Conservation (phyloP, 2,113 vertebrate genomes). For the Australoheros scitulus region DNA sequence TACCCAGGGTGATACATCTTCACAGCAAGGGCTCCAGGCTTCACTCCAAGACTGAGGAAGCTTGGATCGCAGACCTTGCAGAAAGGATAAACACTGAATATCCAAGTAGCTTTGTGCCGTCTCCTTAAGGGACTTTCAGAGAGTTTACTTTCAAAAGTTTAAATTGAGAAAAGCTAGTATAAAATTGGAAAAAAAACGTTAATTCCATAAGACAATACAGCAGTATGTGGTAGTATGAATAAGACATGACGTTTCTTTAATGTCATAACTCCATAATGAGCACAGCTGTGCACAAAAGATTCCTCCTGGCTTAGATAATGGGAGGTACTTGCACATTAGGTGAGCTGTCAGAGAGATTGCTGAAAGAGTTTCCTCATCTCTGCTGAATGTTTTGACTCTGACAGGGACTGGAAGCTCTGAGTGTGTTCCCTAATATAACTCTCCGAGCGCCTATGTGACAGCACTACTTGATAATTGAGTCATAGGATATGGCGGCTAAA, state of each 20-base stretch:
- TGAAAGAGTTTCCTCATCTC: conserved; percentile 61
- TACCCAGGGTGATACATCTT: conserved; percentile 53
- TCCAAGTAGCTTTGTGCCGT: conserved; percentile 1
- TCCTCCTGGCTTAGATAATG: conserved; percentile 57
- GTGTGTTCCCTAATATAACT: conserved; percentile 65
- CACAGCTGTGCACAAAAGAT: conserved; percentile 64
- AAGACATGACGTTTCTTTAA: conserved; percentile 18
- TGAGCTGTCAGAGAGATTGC: conserved; percentile 44
- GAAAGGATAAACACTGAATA: conserved; percentile 50
- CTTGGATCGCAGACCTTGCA: conserved; percentile 26
- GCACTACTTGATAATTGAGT: conserved; percentile 78
- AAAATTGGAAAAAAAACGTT: background rate
- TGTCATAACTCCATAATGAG: conserved; percentile 49
- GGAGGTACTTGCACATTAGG: conserved; percentile 35
- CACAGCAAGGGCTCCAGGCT: conserved; percentile 49
- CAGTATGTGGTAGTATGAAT: conserved; percentile 25
- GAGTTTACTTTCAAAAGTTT: conserved; percentile 33
- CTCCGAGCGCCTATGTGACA: conserved; percentile 58
- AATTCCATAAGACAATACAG: background rate
- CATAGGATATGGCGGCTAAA: conserved; percentile 74
- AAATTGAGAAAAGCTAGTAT: background rate
- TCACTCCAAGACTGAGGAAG: conserved; percentile 33
- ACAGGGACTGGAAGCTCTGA: conserved; percentile 62
- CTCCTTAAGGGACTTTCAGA: conserved; percentile 3
- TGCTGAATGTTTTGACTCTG: conserved; percentile 66